These are phyloP conservation scores for Aurelia aurita DNA, from an alignment of 30 jellyfish, hydroid and myxozoan genomes.

Conservation along the genomic window DNA sequence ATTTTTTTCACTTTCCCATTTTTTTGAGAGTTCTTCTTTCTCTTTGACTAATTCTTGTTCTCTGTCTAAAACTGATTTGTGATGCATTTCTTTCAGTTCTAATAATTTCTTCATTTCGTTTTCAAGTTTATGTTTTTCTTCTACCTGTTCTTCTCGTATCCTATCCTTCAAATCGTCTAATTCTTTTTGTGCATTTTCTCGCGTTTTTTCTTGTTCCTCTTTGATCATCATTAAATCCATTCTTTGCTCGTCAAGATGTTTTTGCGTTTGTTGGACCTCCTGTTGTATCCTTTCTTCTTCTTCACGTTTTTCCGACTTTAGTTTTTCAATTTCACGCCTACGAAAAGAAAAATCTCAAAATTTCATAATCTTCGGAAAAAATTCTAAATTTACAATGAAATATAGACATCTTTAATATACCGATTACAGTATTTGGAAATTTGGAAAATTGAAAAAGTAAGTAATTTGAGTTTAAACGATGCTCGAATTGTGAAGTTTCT, in stretches of 20 bases:
- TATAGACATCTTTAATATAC: too few relatives aligned
- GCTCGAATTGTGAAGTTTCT: too few relatives aligned
- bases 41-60: constrained; percentile 79
- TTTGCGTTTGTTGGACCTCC: constrained; percentile 73
- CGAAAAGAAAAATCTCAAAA: neutral
- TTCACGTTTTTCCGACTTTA: constrained; percentile 63
- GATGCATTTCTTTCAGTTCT: constrained; percentile 80
- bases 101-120: constrained; percentile 79
- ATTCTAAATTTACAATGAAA: too few relatives aligned
- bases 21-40: constrained; percentile 80
- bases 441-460: too few relatives aligned
- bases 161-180: constrained; percentile 81
- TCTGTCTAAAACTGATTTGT: constrained; percentile 65
- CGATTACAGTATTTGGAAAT: too few relatives aligned
- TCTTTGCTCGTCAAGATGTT: constrained; percentile 82
- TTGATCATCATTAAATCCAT: constrained; percentile 57
- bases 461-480: too few relatives aligned
- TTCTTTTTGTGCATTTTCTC: constrained; percentile 79
- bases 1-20: constrained; percentile 71
- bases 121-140: constrained; percentile 76
- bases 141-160: constrained; percentile 80
- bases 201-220: constrained; percentile 84
- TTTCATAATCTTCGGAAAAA: too few relatives aligned
- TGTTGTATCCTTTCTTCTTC: constrained; percentile 82
- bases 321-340: constrained; percentile 79